Evolutionary conservation across 2,888 invertebrate genomes (phyloP).

Genomic region (Sesamia inferens): DNA sequence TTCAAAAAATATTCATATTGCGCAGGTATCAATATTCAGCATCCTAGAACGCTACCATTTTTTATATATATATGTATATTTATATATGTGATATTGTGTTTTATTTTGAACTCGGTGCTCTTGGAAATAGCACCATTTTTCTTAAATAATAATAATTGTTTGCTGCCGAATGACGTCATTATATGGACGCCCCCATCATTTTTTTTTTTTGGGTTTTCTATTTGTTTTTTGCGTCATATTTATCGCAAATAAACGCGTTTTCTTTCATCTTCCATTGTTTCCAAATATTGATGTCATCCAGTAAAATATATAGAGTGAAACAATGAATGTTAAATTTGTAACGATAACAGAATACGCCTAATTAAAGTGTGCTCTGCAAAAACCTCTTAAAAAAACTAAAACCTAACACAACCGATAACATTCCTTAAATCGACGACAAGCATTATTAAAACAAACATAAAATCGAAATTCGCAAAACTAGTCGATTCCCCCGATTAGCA

Average conservation of each 20-base stretch:
- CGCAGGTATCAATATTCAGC: not conserved
- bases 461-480: constrained; percentile 36
- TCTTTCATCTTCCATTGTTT: not conserved
- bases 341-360: not conserved
- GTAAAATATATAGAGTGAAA: too few relatives aligned
- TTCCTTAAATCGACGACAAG: constrained; percentile 28
- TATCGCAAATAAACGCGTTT: too few relatives aligned
- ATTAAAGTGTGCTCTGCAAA: not conserved
- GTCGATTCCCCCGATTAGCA: constrained; percentile 44
- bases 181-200: too few relatives aligned
- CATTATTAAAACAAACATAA: constrained; percentile 48
- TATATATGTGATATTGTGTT: too few relatives aligned
- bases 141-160: too few relatives aligned
- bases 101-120: not conserved
- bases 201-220: too few relatives aligned
- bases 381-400: constrained; percentile 21
- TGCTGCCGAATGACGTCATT: too few relatives aligned
- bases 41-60: too few relatives aligned
- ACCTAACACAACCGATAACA: not conserved
- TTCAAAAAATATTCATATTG: not conserved
- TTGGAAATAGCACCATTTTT: too few relatives aligned
- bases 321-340: too few relatives aligned
- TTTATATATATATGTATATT: too few relatives aligned
- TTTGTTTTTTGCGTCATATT: too few relatives aligned
- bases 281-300: not conserved